Evolutionary conservation across 2,797 vertebrate species (phyloP).

Genomic region (Chelidonichthys spinosus): DNA sequence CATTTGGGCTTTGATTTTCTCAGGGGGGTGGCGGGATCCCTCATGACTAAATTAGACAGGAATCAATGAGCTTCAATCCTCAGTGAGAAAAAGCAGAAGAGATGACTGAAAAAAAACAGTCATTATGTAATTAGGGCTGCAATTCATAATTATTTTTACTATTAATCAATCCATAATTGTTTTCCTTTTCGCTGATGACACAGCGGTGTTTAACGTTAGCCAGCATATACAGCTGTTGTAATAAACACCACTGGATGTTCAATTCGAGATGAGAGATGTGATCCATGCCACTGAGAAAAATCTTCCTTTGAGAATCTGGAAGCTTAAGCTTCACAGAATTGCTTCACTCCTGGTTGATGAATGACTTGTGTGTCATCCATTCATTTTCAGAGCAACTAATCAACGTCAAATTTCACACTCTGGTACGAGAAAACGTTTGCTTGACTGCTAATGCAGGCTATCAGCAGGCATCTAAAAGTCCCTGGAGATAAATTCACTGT

Average conservation of each 20-base stretch:
- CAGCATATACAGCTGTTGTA: background rate
- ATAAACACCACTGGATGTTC: background rate
- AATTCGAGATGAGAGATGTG: background rate
- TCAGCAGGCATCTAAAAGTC: background rate
- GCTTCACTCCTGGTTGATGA: background rate
- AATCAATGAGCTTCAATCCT: conserved; percentile 5
- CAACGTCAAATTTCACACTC: background rate
- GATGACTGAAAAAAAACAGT: background rate
- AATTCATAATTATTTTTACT: background rate
- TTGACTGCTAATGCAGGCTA: background rate
- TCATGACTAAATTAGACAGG: conserved; percentile 18
- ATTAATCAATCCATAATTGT: background rate
- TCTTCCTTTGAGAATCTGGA: background rate
- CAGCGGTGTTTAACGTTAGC: background rate
- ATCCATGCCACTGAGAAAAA: background rate
- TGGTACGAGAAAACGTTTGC: background rate
- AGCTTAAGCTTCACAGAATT: background rate
- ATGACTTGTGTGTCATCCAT: background rate
- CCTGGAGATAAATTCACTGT: background rate
- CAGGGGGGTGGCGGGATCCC: background rate
- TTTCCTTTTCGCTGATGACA: background rate
- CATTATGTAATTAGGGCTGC: background rate
- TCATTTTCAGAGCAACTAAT: background rate
- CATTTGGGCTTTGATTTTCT: conserved; percentile 42
- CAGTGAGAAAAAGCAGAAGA: background rate